phyloP scores from a whole-genome alignment of 2,888 invertebrate genomes.

The Ophion ellenae region DNA sequence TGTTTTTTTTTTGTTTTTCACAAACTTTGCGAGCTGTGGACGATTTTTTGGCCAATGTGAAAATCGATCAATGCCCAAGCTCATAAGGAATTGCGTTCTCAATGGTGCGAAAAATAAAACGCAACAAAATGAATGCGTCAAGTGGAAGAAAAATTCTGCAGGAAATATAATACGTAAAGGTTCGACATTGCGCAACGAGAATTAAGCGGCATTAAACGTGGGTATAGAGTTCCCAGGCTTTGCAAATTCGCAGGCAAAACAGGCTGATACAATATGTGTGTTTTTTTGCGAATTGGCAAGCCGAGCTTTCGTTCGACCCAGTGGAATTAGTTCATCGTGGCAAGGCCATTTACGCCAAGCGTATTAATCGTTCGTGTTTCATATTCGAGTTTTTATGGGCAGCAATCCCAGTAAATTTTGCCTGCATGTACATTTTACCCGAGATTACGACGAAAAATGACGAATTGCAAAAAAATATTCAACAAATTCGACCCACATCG shows the following conservation, averaged over 20 bases:
- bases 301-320: constrained; percentile 36
- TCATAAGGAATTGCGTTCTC: too few species aligned
- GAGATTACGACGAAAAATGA: constrained; percentile 17
- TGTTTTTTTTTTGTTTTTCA: too few species aligned
- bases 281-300: constrained; percentile 52
- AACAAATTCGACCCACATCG: constrained; percentile 5
- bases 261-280: constrained; percentile 14
- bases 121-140: not conserved
- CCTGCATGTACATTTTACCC: constrained; percentile 1
- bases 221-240: constrained; percentile 11
- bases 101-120: not conserved
- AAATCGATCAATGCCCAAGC: too few species aligned
- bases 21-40: too few species aligned
- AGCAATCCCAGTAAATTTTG: not conserved
- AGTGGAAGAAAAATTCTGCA: not conserved
- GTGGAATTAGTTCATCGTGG: constrained; percentile 56
- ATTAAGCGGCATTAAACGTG: constrained; percentile 11
- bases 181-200: constrained; percentile 8
- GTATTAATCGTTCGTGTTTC: constrained; percentile 11
- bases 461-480: constrained; percentile 4
- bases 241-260: constrained; percentile 1
- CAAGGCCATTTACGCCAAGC: constrained; percentile 35
- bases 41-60: too few species aligned
- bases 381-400: not conserved
- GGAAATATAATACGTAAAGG: not conserved